These are phyloP conservation scores for Hylomyscus alleni DNA, from an alignment of 2,797 vertebrate genomes.

Conservation along the genomic window DNA sequence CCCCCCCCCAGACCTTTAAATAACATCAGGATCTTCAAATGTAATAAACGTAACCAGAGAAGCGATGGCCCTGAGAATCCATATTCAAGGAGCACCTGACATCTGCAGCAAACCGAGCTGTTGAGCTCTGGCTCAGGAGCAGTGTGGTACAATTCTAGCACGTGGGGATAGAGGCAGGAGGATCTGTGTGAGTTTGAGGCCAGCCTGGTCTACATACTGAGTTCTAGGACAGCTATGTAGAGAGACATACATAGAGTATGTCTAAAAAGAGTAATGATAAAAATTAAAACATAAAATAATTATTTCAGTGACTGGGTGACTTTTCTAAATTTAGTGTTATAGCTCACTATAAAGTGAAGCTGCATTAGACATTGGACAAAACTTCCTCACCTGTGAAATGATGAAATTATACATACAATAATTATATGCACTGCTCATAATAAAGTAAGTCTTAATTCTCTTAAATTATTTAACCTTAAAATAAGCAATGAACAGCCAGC, in stretches of 20 bases:
- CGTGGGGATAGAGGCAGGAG: not conserved
- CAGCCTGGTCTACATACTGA: not conserved
- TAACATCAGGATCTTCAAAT: not conserved
- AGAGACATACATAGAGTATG: too few relatives aligned
- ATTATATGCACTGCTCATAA: not conserved
- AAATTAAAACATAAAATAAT: not conserved
- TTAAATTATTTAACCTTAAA: conserved; percentile 11
- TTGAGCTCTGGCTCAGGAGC: conserved; percentile 17
- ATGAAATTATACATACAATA: not conserved
- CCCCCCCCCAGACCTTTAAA: not conserved
- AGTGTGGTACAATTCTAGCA: not conserved
- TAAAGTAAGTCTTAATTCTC: not conserved
- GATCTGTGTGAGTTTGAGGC: not conserved
- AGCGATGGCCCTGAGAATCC: not conserved
- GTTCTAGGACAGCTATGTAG: not conserved
- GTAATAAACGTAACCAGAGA: not conserved
- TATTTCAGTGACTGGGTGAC: not conserved
- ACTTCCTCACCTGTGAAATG: not conserved
- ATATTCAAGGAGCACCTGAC: not conserved
- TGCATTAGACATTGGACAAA: not conserved
- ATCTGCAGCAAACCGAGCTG: not conserved
- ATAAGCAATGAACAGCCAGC: conserved; percentile 1
- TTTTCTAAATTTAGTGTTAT: not conserved
- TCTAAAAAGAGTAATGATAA: not conserved
- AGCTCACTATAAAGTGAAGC: not conserved